These are phyloP conservation scores for Morpho achilles DNA, from an alignment of 2,888 invertebrate species.

Conservation along the genomic window DNA sequence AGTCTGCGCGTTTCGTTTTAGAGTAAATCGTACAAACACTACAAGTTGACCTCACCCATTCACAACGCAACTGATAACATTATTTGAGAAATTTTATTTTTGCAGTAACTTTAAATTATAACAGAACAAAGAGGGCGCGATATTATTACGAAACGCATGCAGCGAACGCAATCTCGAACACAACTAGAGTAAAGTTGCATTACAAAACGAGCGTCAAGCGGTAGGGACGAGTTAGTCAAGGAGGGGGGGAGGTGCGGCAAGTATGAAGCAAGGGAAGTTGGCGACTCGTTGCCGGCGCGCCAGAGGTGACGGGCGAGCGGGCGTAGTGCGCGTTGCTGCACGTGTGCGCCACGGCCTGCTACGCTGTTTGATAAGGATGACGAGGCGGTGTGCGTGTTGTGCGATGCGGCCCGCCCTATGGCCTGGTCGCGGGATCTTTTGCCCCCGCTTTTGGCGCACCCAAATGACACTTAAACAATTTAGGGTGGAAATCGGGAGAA, in stretches of 20 bases:
- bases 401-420: slow-evolving; percentile 22
- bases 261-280: slow-evolving; percentile 40
- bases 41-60: slow-evolving; percentile 55
- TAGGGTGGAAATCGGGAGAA: slow-evolving; percentile 29
- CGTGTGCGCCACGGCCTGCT: slow-evolving; percentile 24
- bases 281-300: slow-evolving; percentile 27
- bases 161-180: slow-evolving; percentile 48
- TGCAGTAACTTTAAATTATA: slow-evolving; percentile 39
- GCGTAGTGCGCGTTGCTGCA: slow-evolving; percentile 41
- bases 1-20: slow-evolving; percentile 35
- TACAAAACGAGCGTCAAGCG: slow-evolving; percentile 37
- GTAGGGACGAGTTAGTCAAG: slow-evolving; percentile 38
- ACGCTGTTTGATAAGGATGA: slow-evolving; percentile 25
- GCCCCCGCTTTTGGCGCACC: slow-evolving; percentile 34
- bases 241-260: slow-evolving; percentile 34
- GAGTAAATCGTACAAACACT: slow-evolving; percentile 29
- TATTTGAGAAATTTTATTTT: slow-evolving; percentile 35
- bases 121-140: slow-evolving; percentile 52
- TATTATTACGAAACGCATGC: slow-evolving; percentile 39
- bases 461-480: slow-evolving; percentile 32
- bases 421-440: slow-evolving; percentile 19
- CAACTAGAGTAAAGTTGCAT: slow-evolving; percentile 51
- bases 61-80: slow-evolving; percentile 35
- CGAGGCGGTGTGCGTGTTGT: slow-evolving; percentile 25
- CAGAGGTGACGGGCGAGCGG: slow-evolving; percentile 22